Evolutionary conservation across 2,797 vertebrate species (phyloP).

Genomic region (Helarctos malayanus): DNA sequence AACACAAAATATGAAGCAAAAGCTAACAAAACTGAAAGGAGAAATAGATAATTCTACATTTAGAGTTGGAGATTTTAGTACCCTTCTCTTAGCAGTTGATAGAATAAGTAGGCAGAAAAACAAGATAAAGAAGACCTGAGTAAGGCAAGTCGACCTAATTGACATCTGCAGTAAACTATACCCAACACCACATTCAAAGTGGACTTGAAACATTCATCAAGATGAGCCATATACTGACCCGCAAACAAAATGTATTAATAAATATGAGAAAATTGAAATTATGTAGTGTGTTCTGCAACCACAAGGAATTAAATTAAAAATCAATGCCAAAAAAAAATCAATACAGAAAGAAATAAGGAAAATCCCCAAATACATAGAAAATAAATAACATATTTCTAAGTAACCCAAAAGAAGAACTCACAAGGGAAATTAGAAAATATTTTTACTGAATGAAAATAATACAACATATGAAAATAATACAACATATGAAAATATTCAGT

Average conservation of each 20-base stretch:
- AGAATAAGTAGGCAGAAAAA: slow-evolving; percentile 16
- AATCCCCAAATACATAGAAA: neutral
- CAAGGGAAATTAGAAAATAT: neutral
- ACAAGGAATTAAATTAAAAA: slow-evolving; percentile 35
- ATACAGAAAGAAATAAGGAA: no score
- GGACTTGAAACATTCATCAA: neutral
- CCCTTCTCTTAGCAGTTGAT: neutral
- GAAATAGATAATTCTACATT: neutral
- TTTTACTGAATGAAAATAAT: slow-evolving; percentile 33
- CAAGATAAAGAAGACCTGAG: neutral
- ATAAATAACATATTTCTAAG: neutral
- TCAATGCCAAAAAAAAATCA: neutral
- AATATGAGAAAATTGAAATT: slow-evolving; percentile 3
- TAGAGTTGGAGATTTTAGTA: neutral
- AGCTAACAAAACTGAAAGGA: slow-evolving; percentile 7
- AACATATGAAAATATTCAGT: neutral
- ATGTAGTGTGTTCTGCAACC: neutral
- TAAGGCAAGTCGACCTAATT: neutral
- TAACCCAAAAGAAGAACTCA: slow-evolving; percentile 33
- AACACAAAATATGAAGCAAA: neutral
- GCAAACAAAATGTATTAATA: slow-evolving; percentile 33
- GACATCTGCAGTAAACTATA: neutral
- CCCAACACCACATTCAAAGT: neutral
- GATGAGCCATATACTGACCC: neutral
- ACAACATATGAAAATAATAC: neutral